phyloP scores from a whole-genome alignment of 2,113 vertebrate species.

The Poeciliopsis turrubarensis region DNA sequence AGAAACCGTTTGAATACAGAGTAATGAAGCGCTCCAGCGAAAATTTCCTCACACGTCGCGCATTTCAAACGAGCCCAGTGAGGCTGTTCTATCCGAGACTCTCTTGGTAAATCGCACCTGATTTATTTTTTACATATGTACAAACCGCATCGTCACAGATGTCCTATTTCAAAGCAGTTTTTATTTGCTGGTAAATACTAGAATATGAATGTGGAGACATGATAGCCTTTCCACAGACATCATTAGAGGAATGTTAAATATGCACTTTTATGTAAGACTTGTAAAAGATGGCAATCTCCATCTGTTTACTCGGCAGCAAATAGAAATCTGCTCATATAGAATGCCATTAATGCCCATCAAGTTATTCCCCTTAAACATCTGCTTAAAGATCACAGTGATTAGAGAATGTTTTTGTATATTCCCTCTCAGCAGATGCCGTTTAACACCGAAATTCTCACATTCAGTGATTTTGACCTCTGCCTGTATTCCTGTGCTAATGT shows the following conservation, averaged over 20 bases:
- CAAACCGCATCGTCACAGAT: slow-evolving; percentile 29
- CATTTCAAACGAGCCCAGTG: slow-evolving; percentile 58
- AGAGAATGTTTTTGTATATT: slow-evolving; percentile 32
- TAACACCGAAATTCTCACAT: slow-evolving; percentile 30
- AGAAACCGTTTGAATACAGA: slow-evolving; percentile 65
- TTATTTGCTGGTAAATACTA: slow-evolving; percentile 40
- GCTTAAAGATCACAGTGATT: slow-evolving; percentile 47
- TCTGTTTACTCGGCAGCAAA: slow-evolving; percentile 31
- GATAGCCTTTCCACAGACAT: slow-evolving; percentile 5
- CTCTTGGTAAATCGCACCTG: slow-evolving; percentile 58
- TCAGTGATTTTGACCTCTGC: slow-evolving; percentile 35
- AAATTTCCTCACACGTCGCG: slow-evolving; percentile 56
- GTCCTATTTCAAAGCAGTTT: slow-evolving; percentile 20
- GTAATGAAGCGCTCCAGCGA: slow-evolving; percentile 65
- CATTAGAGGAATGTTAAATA: slow-evolving; percentile 29
- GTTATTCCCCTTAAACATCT: slow-evolving; percentile 44
- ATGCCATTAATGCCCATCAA: slow-evolving; percentile 32
- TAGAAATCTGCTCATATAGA: slow-evolving; percentile 23
- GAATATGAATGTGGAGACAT: slow-evolving; percentile 31
- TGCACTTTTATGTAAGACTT: slow-evolving; percentile 32
- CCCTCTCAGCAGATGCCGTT: slow-evolving; percentile 22
- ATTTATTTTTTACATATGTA: slow-evolving; percentile 53
- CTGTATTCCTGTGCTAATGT: slow-evolving; percentile 21
- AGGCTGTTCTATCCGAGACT: slow-evolving; percentile 58
- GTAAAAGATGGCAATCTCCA: slow-evolving; percentile 14